Percentiles rank a stretch among this genome's conserved stretches.
phyloP scores from a whole-genome alignment of 2,113 vertebrate genomes.

The Tenebrosternarchus preto region DNA sequence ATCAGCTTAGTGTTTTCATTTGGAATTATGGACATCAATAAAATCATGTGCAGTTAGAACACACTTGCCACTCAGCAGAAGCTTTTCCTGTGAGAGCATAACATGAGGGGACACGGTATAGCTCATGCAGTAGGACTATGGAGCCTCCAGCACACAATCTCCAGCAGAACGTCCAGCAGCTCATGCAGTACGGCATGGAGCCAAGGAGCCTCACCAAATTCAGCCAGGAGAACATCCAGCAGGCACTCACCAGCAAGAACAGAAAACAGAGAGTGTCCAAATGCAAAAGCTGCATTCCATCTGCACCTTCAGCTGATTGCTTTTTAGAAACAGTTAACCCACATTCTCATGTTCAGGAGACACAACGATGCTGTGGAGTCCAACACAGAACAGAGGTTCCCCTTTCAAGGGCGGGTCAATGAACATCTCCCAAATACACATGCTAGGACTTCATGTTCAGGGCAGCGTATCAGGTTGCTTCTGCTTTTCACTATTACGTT shows the following conservation, averaged over 20 bases:
- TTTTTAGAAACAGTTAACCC: constrained; percentile 31
- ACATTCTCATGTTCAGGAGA: constrained; percentile 15
- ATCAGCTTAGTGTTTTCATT: not conserved
- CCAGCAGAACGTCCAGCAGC: not conserved
- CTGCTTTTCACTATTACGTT: constrained; percentile 23
- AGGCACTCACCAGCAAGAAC: not conserved
- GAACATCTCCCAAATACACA: constrained; percentile 51
- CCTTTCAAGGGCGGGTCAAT: constrained; percentile 48
- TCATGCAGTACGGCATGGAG: no score
- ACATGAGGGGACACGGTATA: not conserved
- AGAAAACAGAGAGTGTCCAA: not conserved
- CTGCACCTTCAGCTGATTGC: constrained; percentile 5
- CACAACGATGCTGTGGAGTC: constrained; percentile 31
- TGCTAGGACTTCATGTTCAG: constrained; percentile 50
- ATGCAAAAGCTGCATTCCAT: not conserved
- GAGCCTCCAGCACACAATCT: not conserved
- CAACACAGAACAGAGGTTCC: constrained; percentile 39
- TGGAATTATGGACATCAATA: not conserved
- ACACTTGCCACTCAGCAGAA: not conserved
- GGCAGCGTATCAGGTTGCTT: constrained; percentile 39
- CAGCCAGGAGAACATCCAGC: no score
- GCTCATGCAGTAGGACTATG: not conserved
- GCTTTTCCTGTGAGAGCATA: not conserved
- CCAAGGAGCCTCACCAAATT: no score
- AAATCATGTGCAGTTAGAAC: not conserved